Evolutionary conservation across 2,888 invertebrate species (phyloP).

Genomic region (Microchrysa polita): DNA sequence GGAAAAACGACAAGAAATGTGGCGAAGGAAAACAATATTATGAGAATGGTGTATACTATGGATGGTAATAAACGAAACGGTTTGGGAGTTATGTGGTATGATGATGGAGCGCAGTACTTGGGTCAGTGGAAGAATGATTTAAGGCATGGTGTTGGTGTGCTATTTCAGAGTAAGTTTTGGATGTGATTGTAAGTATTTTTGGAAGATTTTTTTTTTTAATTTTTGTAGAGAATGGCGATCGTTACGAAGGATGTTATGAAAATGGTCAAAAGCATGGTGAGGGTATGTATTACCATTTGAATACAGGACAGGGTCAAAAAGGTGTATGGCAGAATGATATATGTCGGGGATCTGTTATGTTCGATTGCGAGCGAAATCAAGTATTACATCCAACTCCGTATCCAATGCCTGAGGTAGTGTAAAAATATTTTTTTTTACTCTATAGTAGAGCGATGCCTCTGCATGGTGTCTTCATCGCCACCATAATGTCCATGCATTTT

Average conservation of each 20-base stretch:
- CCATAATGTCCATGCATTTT: too few species aligned
- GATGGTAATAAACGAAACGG: slow-evolving; percentile 60
- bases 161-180: slow-evolving; percentile 56
- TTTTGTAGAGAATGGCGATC: slow-evolving; percentile 59
- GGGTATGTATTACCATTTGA: slow-evolving; percentile 60
- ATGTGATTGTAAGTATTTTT: not conserved
- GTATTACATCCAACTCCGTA: slow-evolving; percentile 54
- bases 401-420: slow-evolving; percentile 56
- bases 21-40: slow-evolving; percentile 62
- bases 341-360: slow-evolving; percentile 57
- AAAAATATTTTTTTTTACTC: not conserved
- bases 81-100: slow-evolving; percentile 61
- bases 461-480: too few species aligned
- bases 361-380: slow-evolving; percentile 58
- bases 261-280: slow-evolving; percentile 61
- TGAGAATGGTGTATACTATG: slow-evolving; percentile 58
- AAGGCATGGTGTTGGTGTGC: slow-evolving; percentile 59
- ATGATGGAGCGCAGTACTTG: slow-evolving; percentile 58
- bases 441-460: too few species aligned
- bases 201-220: slow-evolving; percentile 5
- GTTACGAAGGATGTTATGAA: slow-evolving; percentile 61
- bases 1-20: slow-evolving; percentile 58
- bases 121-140: slow-evolving; percentile 60
- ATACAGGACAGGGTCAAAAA: slow-evolving; percentile 62
- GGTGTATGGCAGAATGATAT: slow-evolving; percentile 60